Evolutionary conservation across 2,797 vertebrate species (phyloP).

Genomic region (Botia kubotai): DNA sequence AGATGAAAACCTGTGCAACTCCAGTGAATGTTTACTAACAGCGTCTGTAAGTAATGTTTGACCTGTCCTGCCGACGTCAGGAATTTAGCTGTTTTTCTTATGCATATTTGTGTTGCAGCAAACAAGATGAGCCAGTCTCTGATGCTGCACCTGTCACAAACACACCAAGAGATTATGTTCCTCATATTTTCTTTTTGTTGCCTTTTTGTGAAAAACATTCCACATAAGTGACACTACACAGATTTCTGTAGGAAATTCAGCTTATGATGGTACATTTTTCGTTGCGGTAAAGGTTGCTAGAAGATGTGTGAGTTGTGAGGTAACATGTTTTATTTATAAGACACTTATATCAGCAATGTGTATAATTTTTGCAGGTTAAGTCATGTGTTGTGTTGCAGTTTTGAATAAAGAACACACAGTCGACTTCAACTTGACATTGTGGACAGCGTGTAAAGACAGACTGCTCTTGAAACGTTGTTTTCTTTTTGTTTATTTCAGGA

Average conservation of each 20-base stretch:
- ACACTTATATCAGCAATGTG: too few relatives aligned
- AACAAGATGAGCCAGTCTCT: background rate
- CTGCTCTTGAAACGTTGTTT: background rate
- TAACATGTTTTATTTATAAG: background rate
- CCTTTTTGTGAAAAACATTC: background rate
- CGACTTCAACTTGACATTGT: too few relatives aligned
- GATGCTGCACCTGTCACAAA: background rate
- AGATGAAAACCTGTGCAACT: too few relatives aligned
- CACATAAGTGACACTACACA: background rate
- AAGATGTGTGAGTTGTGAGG: background rate
- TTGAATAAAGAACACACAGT: too few relatives aligned
- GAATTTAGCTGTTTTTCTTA: background rate
- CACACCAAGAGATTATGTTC: background rate
- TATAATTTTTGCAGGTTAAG: too few relatives aligned
- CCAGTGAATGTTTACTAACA: too few relatives aligned
- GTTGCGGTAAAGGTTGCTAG: background rate
- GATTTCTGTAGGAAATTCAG: background rate
- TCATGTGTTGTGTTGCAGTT: too few relatives aligned
- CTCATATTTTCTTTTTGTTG: background rate
- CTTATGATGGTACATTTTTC: too few relatives aligned
- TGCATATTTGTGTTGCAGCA: background rate
- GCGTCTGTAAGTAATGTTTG: too few relatives aligned
- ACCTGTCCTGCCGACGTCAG: background rate
- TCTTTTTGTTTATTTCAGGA: conserved; percentile 72
- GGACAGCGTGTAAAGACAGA: background rate